phyloP scores from a whole-genome alignment of 2,888 invertebrate genomes.

The Rotaria macrura region DNA sequence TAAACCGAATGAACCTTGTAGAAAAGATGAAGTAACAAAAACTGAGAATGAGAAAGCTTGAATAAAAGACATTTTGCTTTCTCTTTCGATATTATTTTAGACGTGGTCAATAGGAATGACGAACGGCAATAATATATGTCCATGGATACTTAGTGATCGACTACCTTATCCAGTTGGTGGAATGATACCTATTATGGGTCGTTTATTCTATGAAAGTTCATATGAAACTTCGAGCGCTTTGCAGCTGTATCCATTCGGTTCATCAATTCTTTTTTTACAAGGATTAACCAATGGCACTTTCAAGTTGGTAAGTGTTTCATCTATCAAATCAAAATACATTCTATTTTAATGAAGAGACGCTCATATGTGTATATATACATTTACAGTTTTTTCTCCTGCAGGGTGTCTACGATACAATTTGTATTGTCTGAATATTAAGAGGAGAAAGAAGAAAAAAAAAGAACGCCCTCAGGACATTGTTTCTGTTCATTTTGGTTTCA shows the following conservation, averaged over 20 bases:
- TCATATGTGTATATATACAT: not conserved
- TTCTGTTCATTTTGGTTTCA: not conserved
- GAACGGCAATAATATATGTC: not conserved
- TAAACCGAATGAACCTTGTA: slow-evolving; percentile 29
- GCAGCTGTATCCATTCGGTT: not conserved
- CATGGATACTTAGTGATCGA: not conserved
- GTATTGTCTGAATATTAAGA: not conserved
- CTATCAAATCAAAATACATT: not conserved
- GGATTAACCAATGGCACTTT: slow-evolving; percentile 9
- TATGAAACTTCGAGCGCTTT: not conserved
- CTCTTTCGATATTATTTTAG: not conserved
- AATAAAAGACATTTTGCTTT: not conserved
- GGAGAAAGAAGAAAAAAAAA: not conserved
- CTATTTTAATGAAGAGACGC: not conserved
- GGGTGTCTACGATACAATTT: slow-evolving; percentile 7
- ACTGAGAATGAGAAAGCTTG: not conserved
- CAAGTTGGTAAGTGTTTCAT: slow-evolving; percentile 5
- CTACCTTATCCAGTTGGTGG: not conserved
- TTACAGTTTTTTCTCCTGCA: not conserved
- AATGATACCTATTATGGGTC: not conserved
- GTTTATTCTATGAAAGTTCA: not conserved
- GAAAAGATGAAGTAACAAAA: slow-evolving; percentile 3
- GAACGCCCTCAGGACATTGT: not conserved
- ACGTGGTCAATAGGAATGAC: not conserved
- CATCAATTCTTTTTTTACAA: not conserved